Conservation (phyloP, 2,888 invertebrate species). For the Perdita meconis region DNA sequence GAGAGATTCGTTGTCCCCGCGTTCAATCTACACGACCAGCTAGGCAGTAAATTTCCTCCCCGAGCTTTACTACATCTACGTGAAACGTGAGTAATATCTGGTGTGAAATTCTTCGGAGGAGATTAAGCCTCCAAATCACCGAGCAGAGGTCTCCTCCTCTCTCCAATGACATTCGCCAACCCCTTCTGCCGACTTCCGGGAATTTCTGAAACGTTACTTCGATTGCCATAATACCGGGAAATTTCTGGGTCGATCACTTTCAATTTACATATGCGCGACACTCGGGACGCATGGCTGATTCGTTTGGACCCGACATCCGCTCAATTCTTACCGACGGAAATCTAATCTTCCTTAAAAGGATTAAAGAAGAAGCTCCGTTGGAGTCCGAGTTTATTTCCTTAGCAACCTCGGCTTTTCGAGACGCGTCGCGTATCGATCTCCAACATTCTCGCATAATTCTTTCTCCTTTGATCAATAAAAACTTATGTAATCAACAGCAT, state of each 20-base stretch:
- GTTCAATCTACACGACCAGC: constrained; percentile 31
- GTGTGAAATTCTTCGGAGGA: constrained; percentile 21
- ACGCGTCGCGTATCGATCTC: neutral
- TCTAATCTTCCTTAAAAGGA: constrained; percentile 26
- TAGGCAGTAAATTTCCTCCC: constrained; percentile 42
- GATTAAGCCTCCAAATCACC: constrained; percentile 26
- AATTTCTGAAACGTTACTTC: neutral
- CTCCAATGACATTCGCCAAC: constrained; percentile 6
- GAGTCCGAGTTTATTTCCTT: neutral
- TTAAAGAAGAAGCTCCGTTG: neutral
- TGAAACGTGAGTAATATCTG: constrained; percentile 35
- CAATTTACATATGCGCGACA: constrained; percentile 7
- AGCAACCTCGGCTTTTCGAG: neutral
- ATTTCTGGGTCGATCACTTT: neutral
- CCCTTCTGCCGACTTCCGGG: neutral
- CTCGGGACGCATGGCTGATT: neutral
- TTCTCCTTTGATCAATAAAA: too few species aligned
- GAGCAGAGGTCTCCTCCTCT: neutral
- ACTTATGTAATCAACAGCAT: too few species aligned
- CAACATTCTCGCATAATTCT: constrained; percentile 10
- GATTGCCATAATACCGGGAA: neutral
- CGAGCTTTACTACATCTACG: constrained; percentile 23
- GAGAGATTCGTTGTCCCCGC: constrained; percentile 29
- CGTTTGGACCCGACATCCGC: neutral
- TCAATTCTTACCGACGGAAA: neutral